A percentile compares a stretch with the other conserved stretches of the same genome.
These are phyloP conservation scores for Ernsta delagoae DNA, from an alignment of 2,888 invertebrate genomes.

Conservation along the genomic window DNA sequence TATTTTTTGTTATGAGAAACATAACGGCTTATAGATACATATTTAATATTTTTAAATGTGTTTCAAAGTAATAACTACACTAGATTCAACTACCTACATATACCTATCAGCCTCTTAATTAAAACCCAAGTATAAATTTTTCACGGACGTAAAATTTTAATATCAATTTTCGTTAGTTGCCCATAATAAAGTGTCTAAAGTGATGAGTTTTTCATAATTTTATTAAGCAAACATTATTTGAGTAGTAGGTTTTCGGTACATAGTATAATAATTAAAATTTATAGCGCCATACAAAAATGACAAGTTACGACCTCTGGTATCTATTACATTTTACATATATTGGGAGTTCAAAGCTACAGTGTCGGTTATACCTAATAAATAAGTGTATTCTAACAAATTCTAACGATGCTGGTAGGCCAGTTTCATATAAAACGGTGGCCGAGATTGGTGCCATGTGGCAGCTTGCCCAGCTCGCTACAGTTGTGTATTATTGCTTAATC, in stretches of 20 bases:
- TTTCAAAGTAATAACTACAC: too few relatives aligned
- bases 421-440: conserved; percentile 57
- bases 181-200: too few relatives aligned
- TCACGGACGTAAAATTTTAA: too few relatives aligned
- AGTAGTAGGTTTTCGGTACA: not conserved
- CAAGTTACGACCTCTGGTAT: conserved; percentile 13
- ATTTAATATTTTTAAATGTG: too few relatives aligned
- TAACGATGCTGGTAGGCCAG: conserved; percentile 48
- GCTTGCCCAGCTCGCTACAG: conserved; percentile 60
- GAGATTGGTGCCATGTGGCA: conserved; percentile 68
- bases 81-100: too few relatives aligned
- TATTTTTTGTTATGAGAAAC: too few relatives aligned
- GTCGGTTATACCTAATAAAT: conserved; percentile 28
- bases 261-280: conserved; percentile 21
- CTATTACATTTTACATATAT: conserved; percentile 10
- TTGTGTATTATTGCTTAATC: conserved; percentile 66
- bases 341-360: conserved; percentile 28
- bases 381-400: conserved; percentile 44
- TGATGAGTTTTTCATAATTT: too few relatives aligned
- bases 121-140: too few relatives aligned
- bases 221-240: too few relatives aligned
- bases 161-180: too few relatives aligned
- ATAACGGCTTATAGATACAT: too few relatives aligned
- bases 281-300: conserved; percentile 21
- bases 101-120: too few relatives aligned